These are phyloP conservation scores for Synanthedon vespiformis DNA, from an alignment of 2,888 invertebrate genomes.

Conservation along the genomic window DNA sequence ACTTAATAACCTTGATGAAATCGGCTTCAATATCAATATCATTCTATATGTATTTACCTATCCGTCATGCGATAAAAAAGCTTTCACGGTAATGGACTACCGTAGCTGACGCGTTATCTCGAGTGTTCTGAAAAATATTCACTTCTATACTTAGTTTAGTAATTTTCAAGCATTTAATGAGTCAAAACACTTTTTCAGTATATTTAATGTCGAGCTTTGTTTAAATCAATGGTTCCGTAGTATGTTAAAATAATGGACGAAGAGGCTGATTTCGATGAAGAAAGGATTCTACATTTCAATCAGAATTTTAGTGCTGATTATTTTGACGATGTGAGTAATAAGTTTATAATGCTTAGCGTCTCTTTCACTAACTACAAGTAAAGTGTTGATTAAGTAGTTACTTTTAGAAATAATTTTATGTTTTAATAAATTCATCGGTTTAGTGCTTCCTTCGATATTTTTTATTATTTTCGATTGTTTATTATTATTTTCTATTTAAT, in stretches of 20 bases:
- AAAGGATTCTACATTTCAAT: neutral
- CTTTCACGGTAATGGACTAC: slow-evolving; percentile 63
- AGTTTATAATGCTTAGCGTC: neutral
- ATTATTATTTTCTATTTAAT: too few species aligned
- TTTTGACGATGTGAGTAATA: slow-evolving; percentile 29
- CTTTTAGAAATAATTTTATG: too few species aligned
- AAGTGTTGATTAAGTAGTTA: too few species aligned
- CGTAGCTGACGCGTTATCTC: slow-evolving; percentile 34
- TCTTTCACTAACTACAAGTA: too few species aligned
- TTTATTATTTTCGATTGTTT: too few species aligned
- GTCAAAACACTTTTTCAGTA: too few species aligned
- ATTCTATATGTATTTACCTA: neutral
- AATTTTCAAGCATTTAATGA: too few species aligned
- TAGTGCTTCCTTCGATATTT: too few species aligned
- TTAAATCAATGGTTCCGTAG: too few species aligned
- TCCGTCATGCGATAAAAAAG: slow-evolving; percentile 42
- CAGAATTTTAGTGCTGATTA: slow-evolving; percentile 33
- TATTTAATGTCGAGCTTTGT: too few species aligned
- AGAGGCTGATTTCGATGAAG: neutral
- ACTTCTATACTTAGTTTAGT: neutral
- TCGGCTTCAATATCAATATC: slow-evolving; percentile 2
- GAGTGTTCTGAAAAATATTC: slow-evolving; percentile 13
- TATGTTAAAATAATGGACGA: neutral
- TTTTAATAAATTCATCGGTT: too few species aligned
- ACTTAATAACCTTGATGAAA: neutral